These are phyloP conservation scores for Amniataba percoides DNA, from an alignment of 2,797 vertebrate species.

Conservation along the genomic window DNA sequence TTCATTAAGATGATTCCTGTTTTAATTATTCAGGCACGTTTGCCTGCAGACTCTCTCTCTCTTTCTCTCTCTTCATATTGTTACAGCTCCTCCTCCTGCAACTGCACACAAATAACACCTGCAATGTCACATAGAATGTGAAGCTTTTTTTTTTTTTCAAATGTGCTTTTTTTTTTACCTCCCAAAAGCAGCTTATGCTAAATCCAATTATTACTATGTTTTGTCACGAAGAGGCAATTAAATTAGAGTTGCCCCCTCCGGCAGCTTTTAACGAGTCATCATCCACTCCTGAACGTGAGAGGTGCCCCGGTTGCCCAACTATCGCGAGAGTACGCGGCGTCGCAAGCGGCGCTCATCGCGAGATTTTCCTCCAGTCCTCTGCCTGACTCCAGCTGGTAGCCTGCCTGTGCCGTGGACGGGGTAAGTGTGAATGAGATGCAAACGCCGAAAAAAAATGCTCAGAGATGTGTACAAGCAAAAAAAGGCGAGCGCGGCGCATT, in stretches of 20 bases:
- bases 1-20: constrained; percentile 83
- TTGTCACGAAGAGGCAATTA: not conserved
- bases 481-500: not conserved
- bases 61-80: constrained; percentile 33
- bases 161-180: no score
- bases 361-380: constrained; percentile 74
- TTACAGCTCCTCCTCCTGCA: constrained; percentile 10
- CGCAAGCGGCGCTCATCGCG: constrained; percentile 73
- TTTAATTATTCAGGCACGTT: constrained; percentile 85
- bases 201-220: not conserved
- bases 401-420: constrained; percentile 77
- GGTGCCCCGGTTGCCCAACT: constrained; percentile 14
- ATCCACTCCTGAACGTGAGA: constrained; percentile 29
- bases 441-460: constrained; percentile 55
- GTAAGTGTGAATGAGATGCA: constrained; percentile 82
- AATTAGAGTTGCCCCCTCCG: not conserved
- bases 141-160: no score
- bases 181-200: not conserved
- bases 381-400: constrained; percentile 81
- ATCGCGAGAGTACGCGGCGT: constrained; percentile 71
- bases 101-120: constrained; percentile 5
- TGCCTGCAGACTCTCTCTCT: constrained; percentile 55
- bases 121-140: not conserved
- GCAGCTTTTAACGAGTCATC: constrained; percentile 40
- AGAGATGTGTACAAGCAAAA: constrained; percentile 14